A percentile compares a stretch with the other conserved stretches of the same genome.
phyloP scores from a whole-genome alignment of 2,113 vertebrate species.

The Cromileptes altivelis region DNA sequence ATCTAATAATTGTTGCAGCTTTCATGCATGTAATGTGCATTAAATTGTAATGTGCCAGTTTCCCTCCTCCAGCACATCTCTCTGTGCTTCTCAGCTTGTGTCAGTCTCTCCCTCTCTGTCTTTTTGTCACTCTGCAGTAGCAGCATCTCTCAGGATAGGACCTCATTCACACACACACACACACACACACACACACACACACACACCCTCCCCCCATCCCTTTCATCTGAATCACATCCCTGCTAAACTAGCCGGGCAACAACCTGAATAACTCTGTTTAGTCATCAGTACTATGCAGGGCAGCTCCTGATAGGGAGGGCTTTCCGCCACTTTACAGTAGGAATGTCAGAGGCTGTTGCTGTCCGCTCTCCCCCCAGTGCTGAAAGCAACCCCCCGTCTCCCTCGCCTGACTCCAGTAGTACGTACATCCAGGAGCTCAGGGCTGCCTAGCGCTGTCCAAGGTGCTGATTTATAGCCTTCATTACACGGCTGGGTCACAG shows the following conservation, averaged over 20 bases:
- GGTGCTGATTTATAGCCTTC: conserved; percentile 83
- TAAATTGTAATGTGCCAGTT: too few species aligned
- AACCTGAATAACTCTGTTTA: conserved; percentile 75
- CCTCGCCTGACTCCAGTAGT: conserved; percentile 9
- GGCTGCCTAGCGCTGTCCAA: conserved; percentile 70
- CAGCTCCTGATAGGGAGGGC: conserved; percentile 52
- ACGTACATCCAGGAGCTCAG: conserved; percentile 40
- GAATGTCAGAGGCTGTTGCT: conserved; percentile 68
- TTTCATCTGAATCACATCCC: conserved; percentile 63
- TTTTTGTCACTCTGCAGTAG: conserved; percentile 56
- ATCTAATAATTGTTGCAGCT: too few species aligned
- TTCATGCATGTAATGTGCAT: conserved; percentile 17
- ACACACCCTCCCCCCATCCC: not conserved
- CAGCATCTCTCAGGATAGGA: conserved; percentile 54
- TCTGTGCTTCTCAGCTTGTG: conserved; percentile 7
- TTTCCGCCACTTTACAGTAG: conserved; percentile 54
- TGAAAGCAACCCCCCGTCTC: conserved; percentile 31
- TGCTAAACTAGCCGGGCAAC: conserved; percentile 67
- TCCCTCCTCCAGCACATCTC: conserved; percentile 13
- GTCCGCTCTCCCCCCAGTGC: conserved; percentile 50
- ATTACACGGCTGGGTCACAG: conserved; percentile 73
- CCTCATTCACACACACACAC: conserved; percentile 33
- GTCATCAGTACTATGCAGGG: conserved; percentile 67
- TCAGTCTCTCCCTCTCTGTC: conserved; percentile 35
- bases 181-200: conserved; percentile 28